These are phyloP conservation scores for Conomelus anceps DNA, from an alignment of 2,888 invertebrate genomes.

Conservation along the genomic window DNA sequence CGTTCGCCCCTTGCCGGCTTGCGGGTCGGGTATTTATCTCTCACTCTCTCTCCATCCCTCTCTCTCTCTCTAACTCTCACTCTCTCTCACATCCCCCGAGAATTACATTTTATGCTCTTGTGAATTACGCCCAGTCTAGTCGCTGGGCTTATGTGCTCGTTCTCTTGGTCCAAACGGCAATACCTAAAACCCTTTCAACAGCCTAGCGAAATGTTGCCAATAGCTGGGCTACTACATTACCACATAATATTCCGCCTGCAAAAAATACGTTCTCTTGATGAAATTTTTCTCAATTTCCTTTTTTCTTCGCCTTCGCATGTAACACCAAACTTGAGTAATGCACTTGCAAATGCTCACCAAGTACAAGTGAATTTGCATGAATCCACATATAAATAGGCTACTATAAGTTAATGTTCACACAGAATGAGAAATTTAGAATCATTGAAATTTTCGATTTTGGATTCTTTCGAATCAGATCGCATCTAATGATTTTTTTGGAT, in stretches of 20 bases:
- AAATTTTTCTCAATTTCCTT: neutral
- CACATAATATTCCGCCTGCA: neutral
- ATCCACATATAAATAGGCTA: neutral
- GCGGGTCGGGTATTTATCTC: neutral
- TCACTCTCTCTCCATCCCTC: neutral
- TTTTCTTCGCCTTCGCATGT: neutral
- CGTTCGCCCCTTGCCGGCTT: neutral
- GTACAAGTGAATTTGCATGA: neutral
- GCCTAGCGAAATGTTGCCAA: neutral
- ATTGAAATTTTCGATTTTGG: too few species aligned
- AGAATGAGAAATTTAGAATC: too few species aligned
- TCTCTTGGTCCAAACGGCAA: neutral
- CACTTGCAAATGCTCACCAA: neutral
- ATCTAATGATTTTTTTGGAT: too few species aligned
- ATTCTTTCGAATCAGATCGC: too few species aligned
- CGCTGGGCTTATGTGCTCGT: neutral
- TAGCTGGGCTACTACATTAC: neutral
- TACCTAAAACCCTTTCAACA: neutral
- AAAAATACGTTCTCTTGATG: neutral
- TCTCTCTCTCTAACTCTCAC: neutral
- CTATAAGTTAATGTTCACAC: too few species aligned
- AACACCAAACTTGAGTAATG: neutral
- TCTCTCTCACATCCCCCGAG: neutral
- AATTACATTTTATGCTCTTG: neutral
- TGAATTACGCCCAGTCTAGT: neutral